Percentiles rank a stretch among this genome's conserved stretches.
These are phyloP conservation scores for Corythoichthys haematopterus DNA, from an alignment of 2,113 vertebrate species.

Conservation along the genomic window DNA sequence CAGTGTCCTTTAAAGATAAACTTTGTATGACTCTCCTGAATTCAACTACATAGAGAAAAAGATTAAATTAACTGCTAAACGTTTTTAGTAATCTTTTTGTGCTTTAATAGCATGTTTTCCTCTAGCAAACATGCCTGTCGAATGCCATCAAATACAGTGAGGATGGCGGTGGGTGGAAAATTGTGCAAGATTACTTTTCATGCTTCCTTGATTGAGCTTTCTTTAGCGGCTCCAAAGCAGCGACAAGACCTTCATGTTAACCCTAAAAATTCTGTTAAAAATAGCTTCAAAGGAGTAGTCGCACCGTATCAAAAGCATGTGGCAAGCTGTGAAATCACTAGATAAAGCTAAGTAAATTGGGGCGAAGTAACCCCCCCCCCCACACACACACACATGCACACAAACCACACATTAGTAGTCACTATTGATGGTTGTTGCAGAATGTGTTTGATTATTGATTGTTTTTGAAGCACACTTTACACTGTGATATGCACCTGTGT, in stretches of 20 bases:
- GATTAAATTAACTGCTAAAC: neutral
- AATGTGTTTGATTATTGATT: no score
- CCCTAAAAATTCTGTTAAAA: neutral
- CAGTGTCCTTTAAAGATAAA: no score
- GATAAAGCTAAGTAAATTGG: neutral
- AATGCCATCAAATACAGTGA: neutral
- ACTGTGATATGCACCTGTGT: no score
- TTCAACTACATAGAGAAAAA: no score
- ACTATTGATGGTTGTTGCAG: no score
- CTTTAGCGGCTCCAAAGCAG: neutral
- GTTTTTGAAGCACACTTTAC: no score
- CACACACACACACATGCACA: no score
- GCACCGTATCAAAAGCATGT: neutral
- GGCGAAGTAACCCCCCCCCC: no score
- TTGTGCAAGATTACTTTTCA: neutral
- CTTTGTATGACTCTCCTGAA: no score
- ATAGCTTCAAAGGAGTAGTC: neutral
- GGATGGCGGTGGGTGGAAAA: neutral
- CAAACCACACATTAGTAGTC: no score
- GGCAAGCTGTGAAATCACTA: neutral
- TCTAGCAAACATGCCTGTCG: neutral
- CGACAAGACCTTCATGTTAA: neutral
- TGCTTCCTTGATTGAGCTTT: neutral
- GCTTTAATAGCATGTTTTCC: neutral
- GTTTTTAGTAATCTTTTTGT: neutral